Base-by-base conservation (phyloP, 2,797 vertebrate genomes). In the Iguana delicatissima region DNA sequence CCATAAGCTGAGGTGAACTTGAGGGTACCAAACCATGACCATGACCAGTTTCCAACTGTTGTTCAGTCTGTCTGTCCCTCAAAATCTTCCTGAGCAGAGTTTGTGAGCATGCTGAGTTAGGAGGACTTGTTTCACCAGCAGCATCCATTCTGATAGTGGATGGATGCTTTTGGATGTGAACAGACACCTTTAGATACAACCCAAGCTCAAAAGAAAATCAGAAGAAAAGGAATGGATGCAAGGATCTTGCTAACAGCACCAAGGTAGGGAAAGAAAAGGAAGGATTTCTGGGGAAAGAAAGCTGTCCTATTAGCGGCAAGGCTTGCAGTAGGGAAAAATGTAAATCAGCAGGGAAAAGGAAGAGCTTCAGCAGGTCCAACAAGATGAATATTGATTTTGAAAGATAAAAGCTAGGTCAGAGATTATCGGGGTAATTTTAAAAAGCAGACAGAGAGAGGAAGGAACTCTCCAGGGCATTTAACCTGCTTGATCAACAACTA, bases 341-440 rank as follows among this genome's bases (percentile, higher is more conserved):
- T 87, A 90, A 90, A 84, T 0, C 81, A 64, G 67, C 93, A 3
- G 64, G 77, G n/a, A 8, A 93, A 86, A 20, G 64, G 62, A 46
- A 89, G 42, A 84, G 59, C 80, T 93, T 13, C 82, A 88, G 64
- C 84, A 80, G 42, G 35, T 55, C 89, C 42, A 7, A 76, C 85
- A 87, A 89, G 46, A 20, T 84, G n/a, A 93, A 16, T 89, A 89
- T 90, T 89, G 80, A 88, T 94, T 93, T 90, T 92, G 92, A 90
- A 94, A 94, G 82, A 82, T 84, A 89, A 92, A 89, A 91, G 72
- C 81, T 77, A 74, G 52, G 55, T 93, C 84, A 87, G 88, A 90
- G 81, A 92, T 86, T 88, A 84, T 26, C 80, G 90, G 24, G 42
- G 76, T 89, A 87, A 92, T 91, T 85, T 38, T 26, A 52, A 90